phyloP scores from a whole-genome alignment of 2,888 invertebrate genomes.

The Endotricha flammealis region DNA sequence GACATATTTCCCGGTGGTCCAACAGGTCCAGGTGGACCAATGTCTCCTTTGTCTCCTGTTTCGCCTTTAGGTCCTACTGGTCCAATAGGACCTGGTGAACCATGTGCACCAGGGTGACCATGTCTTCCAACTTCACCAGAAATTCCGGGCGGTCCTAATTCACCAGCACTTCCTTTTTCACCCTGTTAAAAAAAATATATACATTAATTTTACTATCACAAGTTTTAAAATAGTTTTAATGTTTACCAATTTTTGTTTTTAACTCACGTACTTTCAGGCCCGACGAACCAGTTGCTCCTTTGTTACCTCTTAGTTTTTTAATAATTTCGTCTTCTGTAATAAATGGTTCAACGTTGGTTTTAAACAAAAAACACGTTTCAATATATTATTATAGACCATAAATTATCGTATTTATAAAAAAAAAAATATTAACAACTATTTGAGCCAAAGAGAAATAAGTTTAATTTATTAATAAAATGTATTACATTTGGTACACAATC shows the following conservation, averaged over 20 bases:
- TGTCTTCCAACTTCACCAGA: slow-evolving; percentile 51
- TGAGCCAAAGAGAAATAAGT: no score
- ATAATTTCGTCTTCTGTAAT: slow-evolving; percentile 43
- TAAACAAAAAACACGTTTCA: no score
- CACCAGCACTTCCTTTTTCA: slow-evolving; percentile 83
- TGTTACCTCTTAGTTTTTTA: slow-evolving; percentile 43
- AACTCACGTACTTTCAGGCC: slow-evolving; percentile 40
- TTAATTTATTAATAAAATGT: no score
- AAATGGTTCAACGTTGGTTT: no score
- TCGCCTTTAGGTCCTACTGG: slow-evolving; percentile 79
- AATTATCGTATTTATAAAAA: no score
- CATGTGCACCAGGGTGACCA: slow-evolving; percentile 81
- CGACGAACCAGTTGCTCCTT: slow-evolving; percentile 41
- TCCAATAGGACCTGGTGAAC: slow-evolving; percentile 57
- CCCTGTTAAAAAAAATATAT: slow-evolving; percentile 79
- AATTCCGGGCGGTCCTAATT: slow-evolving; percentile 65
- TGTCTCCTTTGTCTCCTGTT: slow-evolving; percentile 71
- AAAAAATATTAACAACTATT: no score
- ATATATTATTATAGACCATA: no score
- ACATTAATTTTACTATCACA: slow-evolving; percentile 2
- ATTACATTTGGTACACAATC: no score
- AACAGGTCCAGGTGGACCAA: slow-evolving; percentile 31
- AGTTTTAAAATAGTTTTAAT: not conserved
- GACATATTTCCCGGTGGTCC: slow-evolving; percentile 25
- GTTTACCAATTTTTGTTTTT: no score